These are phyloP conservation scores for Drosophila recens DNA, from an alignment of 2,888 invertebrate species.

Conservation along the genomic window DNA sequence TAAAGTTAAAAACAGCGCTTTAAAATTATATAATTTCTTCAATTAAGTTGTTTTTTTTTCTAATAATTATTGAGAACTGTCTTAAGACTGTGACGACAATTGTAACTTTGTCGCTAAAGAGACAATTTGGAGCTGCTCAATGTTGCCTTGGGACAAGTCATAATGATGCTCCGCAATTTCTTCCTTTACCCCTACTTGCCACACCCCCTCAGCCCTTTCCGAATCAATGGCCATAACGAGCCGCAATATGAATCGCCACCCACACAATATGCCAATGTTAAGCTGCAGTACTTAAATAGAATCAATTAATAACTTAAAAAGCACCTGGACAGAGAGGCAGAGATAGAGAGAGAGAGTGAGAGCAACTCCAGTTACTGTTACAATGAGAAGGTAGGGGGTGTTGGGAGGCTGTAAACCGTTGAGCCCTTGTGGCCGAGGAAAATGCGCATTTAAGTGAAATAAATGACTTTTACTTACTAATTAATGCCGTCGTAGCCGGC, in stretches of 20 bases:
- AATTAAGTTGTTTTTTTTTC: too few relatives aligned
- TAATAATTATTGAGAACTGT: too few relatives aligned
- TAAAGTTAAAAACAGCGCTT: too few relatives aligned
- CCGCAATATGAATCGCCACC: constrained; percentile 56
- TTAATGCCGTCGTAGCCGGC: constrained; percentile 96
- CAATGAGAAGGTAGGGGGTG: background rate
- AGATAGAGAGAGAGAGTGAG: background rate
- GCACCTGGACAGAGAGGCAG: constrained; percentile 60
- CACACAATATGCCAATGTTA: constrained; percentile 77
- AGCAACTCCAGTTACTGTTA: constrained; percentile 3
- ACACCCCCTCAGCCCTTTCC: background rate
- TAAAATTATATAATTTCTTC: too few relatives aligned
- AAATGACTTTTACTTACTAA: constrained; percentile 89
- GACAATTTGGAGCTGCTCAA: background rate
- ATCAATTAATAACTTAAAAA: constrained; percentile 81
- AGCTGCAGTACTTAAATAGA: constrained; percentile 76
- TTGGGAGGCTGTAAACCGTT: constrained; percentile 20
- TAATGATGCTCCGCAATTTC: constrained; percentile 25
- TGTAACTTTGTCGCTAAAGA: background rate
- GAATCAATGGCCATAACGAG: constrained; percentile 57
- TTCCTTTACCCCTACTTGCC: background rate
- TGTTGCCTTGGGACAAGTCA: background rate
- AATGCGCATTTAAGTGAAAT: constrained; percentile 81
- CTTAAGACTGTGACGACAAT: constrained; percentile 8
- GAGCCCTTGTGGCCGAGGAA: constrained; percentile 51